Evolutionary conservation across 2,888 invertebrate species (phyloP), one percentile per base, ranked within the genome.

Genomic region (Drosophila emarginata): DNA sequence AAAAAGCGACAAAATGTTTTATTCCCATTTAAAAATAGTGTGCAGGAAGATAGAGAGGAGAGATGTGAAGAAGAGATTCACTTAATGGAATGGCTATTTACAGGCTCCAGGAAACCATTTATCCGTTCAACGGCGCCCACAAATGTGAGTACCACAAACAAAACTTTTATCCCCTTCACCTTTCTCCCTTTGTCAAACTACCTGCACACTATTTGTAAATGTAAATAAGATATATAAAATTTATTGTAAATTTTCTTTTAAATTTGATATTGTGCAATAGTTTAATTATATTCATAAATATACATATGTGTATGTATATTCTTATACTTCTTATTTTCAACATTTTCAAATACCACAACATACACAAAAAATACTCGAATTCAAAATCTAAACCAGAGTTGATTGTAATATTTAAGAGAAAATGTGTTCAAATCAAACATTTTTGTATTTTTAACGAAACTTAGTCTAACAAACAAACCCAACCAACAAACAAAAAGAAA

Each of bases 1-100:
- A 74, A 67, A 62, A 53, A 40, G n/a, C 57, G 57, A 76, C 12
- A 74, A 69, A 72, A 80, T 85, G 83, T 84, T 84, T 84, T 85
- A 85, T 84, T 84, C 79, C 64, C 74, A 64, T 83, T 83, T 80
- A 72, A 68, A 12, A 45, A 45, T 28, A 40, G 58, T 37, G 57
- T 65, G 59, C 70, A 65, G 60, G 53, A 26, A 57, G 57, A 39
- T 51, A 32, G 26, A 61, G 45, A 50, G 45, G 45, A 45, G 45
- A 45, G 36, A 36, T 12, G 36, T 36, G 11, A 4, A 45, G 18
- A 9, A 37, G 39, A 14, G 39, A 14, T 32, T 5, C 14, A 40
- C 40, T 15, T 40, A 14, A 15, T 39, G 39, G 58, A 59, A 9
- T 28, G 59, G 28, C 57, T 40, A 23, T 51, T 21, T 11, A 9